Base-by-base conservation (phyloP, 2,797 vertebrate species). In the Scolopax bukidnonensis region DNA sequence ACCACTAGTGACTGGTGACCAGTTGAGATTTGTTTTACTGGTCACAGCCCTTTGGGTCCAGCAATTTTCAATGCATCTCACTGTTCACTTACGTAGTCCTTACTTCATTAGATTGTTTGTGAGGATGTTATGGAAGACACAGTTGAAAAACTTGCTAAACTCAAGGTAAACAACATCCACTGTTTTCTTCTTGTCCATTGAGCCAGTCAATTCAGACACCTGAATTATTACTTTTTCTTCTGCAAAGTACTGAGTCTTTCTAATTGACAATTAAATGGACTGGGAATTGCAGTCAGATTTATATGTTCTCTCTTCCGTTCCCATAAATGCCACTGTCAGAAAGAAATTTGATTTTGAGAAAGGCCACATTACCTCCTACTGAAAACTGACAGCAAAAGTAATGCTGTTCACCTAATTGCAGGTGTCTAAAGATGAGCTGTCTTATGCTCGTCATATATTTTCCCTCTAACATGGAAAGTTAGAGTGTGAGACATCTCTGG, bases 401-500 rank as follows among this genome's bases (percentile, higher is more conserved):
- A 70, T n/a, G 24, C 32, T 78, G 53, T 40, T 83, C 19, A 30
- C 28, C 17, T 68, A 61, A 74, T n/a, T 47, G 38, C 32, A 70
- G 40, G 8, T 69, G 23, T 47, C 38, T 80, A 41, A 64, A 80
- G 38, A 68, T 28, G 54, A 64, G 27, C 5, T 32, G 16, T 36
- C 21, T 43, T 65, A 38, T 30, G 32, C 19, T 60, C 54, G 16
- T 76, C 32, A 21, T 54, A 11, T 47, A 13, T 92, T 79, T 92
- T 84, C 50, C 24, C 28, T 74, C 11, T 74, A 68, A 50, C 18
- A 24, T 50, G 38, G 36, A 68, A 74, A 84, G 28, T 25, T 3
- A 36, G 33, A 83, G 32, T 1, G 3, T 0, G 3, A 74, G 11
- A 45, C 28, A 32, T 10, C 48, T 63, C 68, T 4, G 4, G 32